Percentiles rank a stretch among this genome's conserved stretches.
Conservation (phyloP, 2,113 vertebrate genomes). For the Trogon melanurus region DNA sequence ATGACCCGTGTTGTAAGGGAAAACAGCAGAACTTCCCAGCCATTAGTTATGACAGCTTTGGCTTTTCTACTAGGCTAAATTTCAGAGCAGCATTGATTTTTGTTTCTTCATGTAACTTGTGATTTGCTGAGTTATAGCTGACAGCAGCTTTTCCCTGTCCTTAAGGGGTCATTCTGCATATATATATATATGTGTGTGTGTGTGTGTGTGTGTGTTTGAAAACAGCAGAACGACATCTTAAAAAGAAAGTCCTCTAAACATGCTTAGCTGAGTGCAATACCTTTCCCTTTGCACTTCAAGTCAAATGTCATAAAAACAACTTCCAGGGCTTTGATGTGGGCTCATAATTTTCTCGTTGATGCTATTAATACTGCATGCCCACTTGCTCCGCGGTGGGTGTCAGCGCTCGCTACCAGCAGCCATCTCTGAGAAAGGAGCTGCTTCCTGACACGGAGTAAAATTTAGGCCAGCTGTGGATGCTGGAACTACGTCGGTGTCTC, state of each 20-base stretch:
- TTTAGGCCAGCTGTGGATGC: conserved; percentile 42
- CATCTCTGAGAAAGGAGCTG: conserved; percentile 28
- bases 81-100: conserved; percentile 23
- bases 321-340: conserved; percentile 34
- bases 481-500: background rate
- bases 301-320: background rate
- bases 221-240: background rate
- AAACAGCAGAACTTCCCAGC: background rate
- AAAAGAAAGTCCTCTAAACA: background rate
- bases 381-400: conserved; percentile 12
- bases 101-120: background rate
- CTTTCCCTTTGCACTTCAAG: conserved; percentile 8
- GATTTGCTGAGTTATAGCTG: conserved; percentile 12
- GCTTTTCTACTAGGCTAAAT: background rate
- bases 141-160: background rate
- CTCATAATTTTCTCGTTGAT: conserved; percentile 39
- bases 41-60: background rate
- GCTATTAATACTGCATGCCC: conserved; percentile 48
- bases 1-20: background rate
- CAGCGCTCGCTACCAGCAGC: background rate
- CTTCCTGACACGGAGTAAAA: conserved; percentile 3
- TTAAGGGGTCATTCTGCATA: background rate
- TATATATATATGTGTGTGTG: too few species aligned
- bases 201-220: background rate
- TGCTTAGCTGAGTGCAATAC: background rate